A percentile compares a stretch with the other conserved stretches of the same genome.
These are phyloP conservation scores for Fragum whitleyi DNA, from an alignment of 2,888 invertebrate species.

Conservation along the genomic window DNA sequence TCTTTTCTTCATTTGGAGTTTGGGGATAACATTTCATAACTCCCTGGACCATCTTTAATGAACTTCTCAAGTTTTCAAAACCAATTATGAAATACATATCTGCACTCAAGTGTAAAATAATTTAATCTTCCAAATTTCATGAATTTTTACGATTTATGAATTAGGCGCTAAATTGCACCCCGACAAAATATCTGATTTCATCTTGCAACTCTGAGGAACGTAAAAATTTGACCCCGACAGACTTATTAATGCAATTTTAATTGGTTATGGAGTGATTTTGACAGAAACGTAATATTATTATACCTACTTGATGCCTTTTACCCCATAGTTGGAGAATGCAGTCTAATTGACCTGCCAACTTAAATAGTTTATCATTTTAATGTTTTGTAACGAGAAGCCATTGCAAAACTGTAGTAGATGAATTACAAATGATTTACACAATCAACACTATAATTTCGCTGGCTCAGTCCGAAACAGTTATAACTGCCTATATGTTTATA, in stretches of 20 bases:
- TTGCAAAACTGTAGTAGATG: no score
- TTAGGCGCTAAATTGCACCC: neutral
- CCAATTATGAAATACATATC: neutral
- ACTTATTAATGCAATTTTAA: conserved; percentile 29
- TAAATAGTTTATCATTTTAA: conserved; percentile 17
- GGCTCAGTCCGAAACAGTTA: no score
- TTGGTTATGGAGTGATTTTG: conserved; percentile 9
- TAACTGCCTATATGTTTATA: no score
- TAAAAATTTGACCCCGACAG: conserved; percentile 20
- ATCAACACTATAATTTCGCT: no score
- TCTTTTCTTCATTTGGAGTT: no score
- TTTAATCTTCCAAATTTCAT: neutral
- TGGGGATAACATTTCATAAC: no score
- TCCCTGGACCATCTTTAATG: no score
- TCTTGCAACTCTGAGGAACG: neutral
- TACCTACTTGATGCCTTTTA: conserved; percentile 16
- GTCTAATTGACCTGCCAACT: conserved; percentile 17
- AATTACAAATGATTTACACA: no score
- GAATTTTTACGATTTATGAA: conserved; percentile 2
- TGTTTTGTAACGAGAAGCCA: neutral
- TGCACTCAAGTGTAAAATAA: neutral
- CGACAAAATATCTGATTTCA: conserved; percentile 1
- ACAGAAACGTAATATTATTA: conserved; percentile 16
- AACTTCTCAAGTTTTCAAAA: no score
- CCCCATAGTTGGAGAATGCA: conserved; percentile 17